Conservation (phyloP, 2,797 vertebrate genomes). For the Bovichtus diacanthus region DNA sequence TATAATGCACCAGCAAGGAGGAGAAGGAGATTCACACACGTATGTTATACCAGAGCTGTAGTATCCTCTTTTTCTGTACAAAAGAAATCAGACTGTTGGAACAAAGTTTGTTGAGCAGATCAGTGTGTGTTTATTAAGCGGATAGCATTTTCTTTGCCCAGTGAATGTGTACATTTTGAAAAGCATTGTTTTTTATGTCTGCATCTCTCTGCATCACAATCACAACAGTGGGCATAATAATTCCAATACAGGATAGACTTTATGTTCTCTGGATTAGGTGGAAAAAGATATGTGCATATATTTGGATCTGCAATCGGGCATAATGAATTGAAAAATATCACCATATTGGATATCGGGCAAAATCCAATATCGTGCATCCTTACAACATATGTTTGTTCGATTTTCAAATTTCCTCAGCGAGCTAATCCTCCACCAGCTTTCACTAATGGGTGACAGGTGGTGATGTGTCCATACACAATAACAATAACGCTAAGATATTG, state of each 20-base stretch:
- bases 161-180: too few relatives aligned
- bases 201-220: too few relatives aligned
- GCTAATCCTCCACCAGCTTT: conserved; percentile 28
- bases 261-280: too few relatives aligned
- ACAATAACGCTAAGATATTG: conserved; percentile 8
- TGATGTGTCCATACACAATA: background rate
- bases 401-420: conserved; percentile 20
- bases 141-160: background rate
- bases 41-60: conserved; percentile 17
- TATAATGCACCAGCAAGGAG: background rate
- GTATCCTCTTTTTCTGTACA: conserved; percentile 14
- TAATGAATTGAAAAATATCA: too few relatives aligned
- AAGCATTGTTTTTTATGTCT: too few relatives aligned
- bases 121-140: conserved; percentile 29
- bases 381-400: background rate
- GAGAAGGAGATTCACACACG: conserved; percentile 12
- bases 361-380: too few relatives aligned
- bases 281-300: too few relatives aligned
- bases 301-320: too few relatives aligned
- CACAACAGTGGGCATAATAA: too few relatives aligned
- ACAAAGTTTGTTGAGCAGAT: conserved; percentile 27
- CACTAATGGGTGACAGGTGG: background rate
- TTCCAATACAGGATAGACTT: too few relatives aligned
- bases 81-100: conserved; percentile 26
- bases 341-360: too few relatives aligned